Base-by-base conservation (phyloP, 1,140 invertebrate genomes). In the Drosophila athabasca region DNA sequence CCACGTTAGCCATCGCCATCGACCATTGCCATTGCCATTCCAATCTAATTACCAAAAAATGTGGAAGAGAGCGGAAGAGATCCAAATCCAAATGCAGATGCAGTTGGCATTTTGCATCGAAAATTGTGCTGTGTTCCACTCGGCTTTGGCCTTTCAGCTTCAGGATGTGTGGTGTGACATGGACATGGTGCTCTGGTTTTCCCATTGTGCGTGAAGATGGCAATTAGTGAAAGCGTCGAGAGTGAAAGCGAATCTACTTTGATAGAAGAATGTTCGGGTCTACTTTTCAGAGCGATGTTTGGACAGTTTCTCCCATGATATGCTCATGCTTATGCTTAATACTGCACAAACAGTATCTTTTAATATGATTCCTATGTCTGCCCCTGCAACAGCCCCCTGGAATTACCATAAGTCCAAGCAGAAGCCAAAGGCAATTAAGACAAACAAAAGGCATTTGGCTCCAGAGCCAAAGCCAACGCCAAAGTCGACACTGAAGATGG, bases 41-140 rank as follows among this genome's bases (percentile, higher is more conserved):
- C 61, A 54, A 53, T 54, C 61, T 62, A 62, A 62, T 62, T 62
- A 62, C 61, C 50, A 45, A 61, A 62, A 62, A 13, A 54, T 62
- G 51, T 54, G 35, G n/a, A n/a, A 13, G 35, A 11, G 11, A 13
- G 3, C 31, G 19, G 6, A 6, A 15, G 7, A 39, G 15, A 6
- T 39, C 29, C 13, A 31, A 51, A 11, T 35, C 15, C 11, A 29
- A 35, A 41, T 19, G 8, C 54, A 58, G 43, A 45, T 49, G 29
- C 57, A 60, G 19, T 15, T 49, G 57, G 57, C 46, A 60, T 29
- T 50, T 50, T 57, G 43, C 29, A 5, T 6, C 11, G 9, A 39
- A 41, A 39, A 41, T 2, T 39, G 11, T 39, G 3, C 11, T 5
- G 35, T 39, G 35, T 13, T 13, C 35, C 11, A 13, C 2, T 13